Evolutionary conservation across 2,797 vertebrate species (phyloP).

Genomic region (Mormyrus proboscirostris): DNA sequence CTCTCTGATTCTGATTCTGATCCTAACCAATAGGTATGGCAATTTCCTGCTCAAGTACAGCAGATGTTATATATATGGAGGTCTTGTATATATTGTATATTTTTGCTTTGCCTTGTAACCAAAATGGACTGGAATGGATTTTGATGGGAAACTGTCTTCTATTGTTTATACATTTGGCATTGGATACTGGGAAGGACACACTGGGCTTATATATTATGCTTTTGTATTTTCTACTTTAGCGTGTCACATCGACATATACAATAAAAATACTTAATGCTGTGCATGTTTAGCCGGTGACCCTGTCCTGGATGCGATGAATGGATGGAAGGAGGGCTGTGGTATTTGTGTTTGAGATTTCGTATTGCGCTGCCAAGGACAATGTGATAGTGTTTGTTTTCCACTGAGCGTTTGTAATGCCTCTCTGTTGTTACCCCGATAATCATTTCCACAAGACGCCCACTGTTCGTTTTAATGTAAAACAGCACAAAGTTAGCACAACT

Average conservation of each 20-base stretch:
- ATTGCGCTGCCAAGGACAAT: not conserved
- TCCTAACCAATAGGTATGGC: not conserved
- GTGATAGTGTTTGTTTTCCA: not conserved
- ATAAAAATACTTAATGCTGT: not conserved
- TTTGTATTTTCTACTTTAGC: not conserved
- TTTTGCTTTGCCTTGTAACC: not conserved
- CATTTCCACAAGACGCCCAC: constrained; percentile 6
- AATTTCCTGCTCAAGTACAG: not conserved
- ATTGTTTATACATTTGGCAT: not conserved
- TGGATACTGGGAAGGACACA: not conserved
- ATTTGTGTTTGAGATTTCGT: not conserved
- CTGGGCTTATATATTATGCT: not conserved
- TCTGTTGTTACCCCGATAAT: not conserved
- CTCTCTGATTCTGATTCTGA: not conserved
- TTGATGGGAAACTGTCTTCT: not conserved
- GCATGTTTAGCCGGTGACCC: not conserved
- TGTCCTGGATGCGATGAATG: not conserved
- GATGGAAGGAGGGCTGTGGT: not conserved
- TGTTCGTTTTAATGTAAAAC: not conserved
- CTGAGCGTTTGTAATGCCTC: not conserved
- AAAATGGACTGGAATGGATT: not conserved
- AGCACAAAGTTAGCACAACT: not conserved
- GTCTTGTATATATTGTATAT: not conserved
- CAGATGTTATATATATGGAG: not conserved
- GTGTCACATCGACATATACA: not conserved